These are phyloP conservation scores for Scaptomyza cyrtandrae DNA, from an alignment of 2,888 invertebrate species.

Conservation along the genomic window DNA sequence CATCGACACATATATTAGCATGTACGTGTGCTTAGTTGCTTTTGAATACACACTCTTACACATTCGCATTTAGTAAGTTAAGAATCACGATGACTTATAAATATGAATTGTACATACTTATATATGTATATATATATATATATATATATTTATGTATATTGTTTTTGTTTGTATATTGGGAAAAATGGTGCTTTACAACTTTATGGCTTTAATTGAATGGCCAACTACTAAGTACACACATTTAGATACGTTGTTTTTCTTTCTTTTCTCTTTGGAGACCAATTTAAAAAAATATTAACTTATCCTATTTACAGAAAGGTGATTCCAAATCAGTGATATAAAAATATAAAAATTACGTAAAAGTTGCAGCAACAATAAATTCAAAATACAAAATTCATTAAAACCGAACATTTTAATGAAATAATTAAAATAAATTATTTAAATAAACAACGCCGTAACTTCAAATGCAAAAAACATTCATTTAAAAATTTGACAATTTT, in stretches of 20 bases:
- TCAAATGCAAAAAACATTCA: constrained; percentile 14
- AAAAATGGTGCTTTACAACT: constrained; percentile 42
- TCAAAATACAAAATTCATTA: background rate
- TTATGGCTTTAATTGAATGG: constrained; percentile 56
- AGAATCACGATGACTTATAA: constrained; percentile 60
- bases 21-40: constrained; percentile 1
- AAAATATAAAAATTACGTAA: constrained; percentile 47
- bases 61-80: constrained; percentile 24
- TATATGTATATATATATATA: constrained; percentile 20
- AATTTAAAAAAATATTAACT: constrained; percentile 31
- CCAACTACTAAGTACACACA: constrained; percentile 65
- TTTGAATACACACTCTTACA: constrained; percentile 7
- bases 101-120: constrained; percentile 40
- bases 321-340: constrained; percentile 31
- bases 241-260: constrained; percentile 54
- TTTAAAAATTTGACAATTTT: constrained; percentile 12
- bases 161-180: constrained; percentile 27
- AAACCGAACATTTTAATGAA: too few relatives aligned
- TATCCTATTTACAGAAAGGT: constrained; percentile 70
- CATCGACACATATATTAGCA: background rate
- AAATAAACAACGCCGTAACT: constrained; percentile 1
- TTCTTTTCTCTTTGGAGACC: constrained; percentile 43
- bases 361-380: constrained; percentile 18
- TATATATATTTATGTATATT: constrained; percentile 17
- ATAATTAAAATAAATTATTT: background rate